Base-by-base conservation (phyloP, 2,888 invertebrate species). In the Melanostoma scalare region DNA sequence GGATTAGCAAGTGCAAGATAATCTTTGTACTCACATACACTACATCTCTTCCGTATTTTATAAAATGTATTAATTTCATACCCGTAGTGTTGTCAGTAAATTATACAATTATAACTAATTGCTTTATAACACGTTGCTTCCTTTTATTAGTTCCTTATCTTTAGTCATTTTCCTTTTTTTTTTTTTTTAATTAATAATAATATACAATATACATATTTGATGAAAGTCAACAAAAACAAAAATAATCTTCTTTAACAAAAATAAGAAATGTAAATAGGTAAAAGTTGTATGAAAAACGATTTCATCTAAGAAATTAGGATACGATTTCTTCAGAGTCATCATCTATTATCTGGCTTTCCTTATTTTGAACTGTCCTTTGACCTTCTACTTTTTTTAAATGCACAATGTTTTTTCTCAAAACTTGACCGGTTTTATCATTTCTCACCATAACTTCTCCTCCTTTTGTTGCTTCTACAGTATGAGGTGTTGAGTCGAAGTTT, bases 181-280 rank as follows among this genome's bases (percentile, higher is more conserved):
- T 38, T 38, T 38, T 50, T 8, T 4, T 50, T 9, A 20, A 20
- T 50, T 5, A 50, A 20, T 46, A 46, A 6, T 46, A 9, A 46
- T 46, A 46, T 46, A 46, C 46, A 46, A 50, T 50, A 9, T 50
- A 9, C n/a, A 4, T 50, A 50, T 9, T 50, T 30, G 50, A 50
- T 50, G 50, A 9, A 50, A 20, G 20, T 20, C 20, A 20, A 20
- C 20, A 20, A 20, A 20, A 20, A 20, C 20, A 20, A 20, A 20
- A 50, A 50, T 9, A 50, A 50, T 9, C 50, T 50, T 50, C 50
- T 50, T 50, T 50, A 50, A 50, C 50, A 50, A 50, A 50, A 50
- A 50, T 9, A 30, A 20, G n/a, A 44, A 44, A 44, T 44, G 6
- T 44, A 44, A 44, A 44, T 44, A 44, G 38, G 38, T 38, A 38